Evolutionary conservation across 2,888 invertebrate genomes (phyloP), one percentile per base, ranked within the genome.

Genomic region (Sipunculus nudus): DNA sequence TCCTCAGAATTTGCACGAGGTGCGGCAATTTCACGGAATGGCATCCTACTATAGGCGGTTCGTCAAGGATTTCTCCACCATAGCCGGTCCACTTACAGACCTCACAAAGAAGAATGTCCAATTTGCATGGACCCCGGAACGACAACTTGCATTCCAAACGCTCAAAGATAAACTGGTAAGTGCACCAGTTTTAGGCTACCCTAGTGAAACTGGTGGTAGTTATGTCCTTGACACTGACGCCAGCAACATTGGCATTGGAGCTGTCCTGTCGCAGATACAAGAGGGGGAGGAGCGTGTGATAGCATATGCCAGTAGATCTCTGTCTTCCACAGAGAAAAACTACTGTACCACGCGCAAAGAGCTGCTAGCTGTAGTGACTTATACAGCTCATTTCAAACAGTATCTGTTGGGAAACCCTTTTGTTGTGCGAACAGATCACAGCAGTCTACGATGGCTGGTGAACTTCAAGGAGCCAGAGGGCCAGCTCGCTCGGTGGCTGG

Each of bases 291-390:
- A 48, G 19, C 8, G 29, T 3, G 23, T 26, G 4, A 29, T 48
- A 19, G 26, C 32, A 19, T 48, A 29, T 29, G n/a, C 31, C 10
- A 28, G 28, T n/a, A 16, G 5, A 3, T 29, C n/a, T 10, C 32
- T 29, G 4, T 31, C 5, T 19, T 32, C 48, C 21, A 26, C 48
- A 10, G 31, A 48, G 48, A 6, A 29, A 19, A 6, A 19, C 13
- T 48, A 48, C 32, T 48, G 32, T 31, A 32, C 19, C 31, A 48
- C 32, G n/a, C n/a, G 32, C 8, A 28, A 32, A 48, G 32, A 48
- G 19, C 19, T 48, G 3, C 32, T 48, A 5, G 48, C 19, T 29
- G 29, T 48, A 16, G 48, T 48, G 3, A 25, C 21, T 16, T 48
- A 31, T 29, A 48, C 29, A 4, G 16, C 21, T 3, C 48, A 48